Base-by-base conservation (phyloP, 1,140 invertebrate species). In the Drosophila trapezifrons region DNA sequence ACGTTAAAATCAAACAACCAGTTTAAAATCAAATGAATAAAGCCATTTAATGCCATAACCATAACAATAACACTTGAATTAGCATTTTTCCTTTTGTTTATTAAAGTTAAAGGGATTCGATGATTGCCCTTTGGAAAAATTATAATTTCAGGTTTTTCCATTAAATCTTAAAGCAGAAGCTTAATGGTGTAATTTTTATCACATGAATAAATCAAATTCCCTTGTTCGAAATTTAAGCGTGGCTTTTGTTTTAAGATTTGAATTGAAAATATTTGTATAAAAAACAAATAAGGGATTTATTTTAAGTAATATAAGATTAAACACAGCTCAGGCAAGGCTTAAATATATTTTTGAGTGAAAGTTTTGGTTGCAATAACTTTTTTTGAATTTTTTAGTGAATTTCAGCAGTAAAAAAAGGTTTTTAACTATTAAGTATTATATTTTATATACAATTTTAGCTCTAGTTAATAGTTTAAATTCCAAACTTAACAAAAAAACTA, bases 21-120 rank as follows among this genome's bases (percentile, higher is more conserved):
- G 47, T 51, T 51, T 32, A 32, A 29, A 51, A 17, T 51, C 25
- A 51, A 51, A 32, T 13, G 3, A 51, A 51, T 29, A 51, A 29
- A 18, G 17, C 17, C 17, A 18, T 51, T 51, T 29, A 29, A 27
- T 29, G 5, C 8, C 10, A 32, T 32, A 51, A 8, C 47, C 29
- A 29, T 49, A 49, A 13, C 47, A 49, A 51, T 51, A 51, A 51
- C n/a, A 6, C 32, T 29, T 32, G 25, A n/a, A 29, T 32, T 18
- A 13, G 47, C 47, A 29, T 32, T 18, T 32, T 18, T 4, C n/a
- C 10, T 18, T 32, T 32, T 7, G 47, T 32, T 32, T 18, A 1
- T 13, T 51, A 32, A 32, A 13, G 27, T 32, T 51, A 32, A 18
- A 32, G n/a, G 17, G 5, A 7, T 18, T 29, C 10, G 2, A 17